These are phyloP conservation scores for Physocephala rufipes DNA, from an alignment of 2,888 invertebrate genomes.

Conservation along the genomic window DNA sequence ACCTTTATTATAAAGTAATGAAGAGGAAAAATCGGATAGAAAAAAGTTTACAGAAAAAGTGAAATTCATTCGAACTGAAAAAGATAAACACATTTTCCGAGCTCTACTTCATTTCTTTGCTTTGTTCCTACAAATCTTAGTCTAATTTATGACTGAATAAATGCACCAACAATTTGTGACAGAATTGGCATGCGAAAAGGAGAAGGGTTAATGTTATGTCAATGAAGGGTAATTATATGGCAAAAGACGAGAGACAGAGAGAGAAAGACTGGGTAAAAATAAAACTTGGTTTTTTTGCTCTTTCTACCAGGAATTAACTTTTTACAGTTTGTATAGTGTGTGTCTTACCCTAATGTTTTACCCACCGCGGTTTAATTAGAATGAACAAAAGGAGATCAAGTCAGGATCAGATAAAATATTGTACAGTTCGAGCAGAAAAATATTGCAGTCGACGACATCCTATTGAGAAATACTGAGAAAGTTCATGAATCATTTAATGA, in stretches of 20 bases:
- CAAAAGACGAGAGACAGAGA: background rate
- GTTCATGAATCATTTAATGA: no score
- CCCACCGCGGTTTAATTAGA: background rate
- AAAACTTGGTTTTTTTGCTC: constrained; percentile 7
- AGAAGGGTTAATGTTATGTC: background rate
- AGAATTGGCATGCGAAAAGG: background rate
- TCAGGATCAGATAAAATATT: constrained; percentile 21
- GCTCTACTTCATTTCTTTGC: constrained; percentile 5
- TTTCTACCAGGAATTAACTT: background rate
- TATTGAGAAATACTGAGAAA: no score
- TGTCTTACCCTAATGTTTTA: background rate
- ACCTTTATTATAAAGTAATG: constrained; percentile 2
- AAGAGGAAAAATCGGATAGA: background rate
- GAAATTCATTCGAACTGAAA: constrained; percentile 28
- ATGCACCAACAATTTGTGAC: background rate
- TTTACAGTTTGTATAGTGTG: background rate
- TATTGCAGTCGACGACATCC: no score
- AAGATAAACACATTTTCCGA: constrained; percentile 15
- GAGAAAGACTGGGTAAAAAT: background rate
- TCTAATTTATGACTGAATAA: constrained; percentile 12
- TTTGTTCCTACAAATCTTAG: background rate
- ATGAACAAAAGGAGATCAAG: background rate
- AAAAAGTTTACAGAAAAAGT: constrained; percentile 34
- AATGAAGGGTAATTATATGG: no score
- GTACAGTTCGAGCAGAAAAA: constrained; percentile 25